Base-by-base conservation (phyloP, 2,888 invertebrate species). In the Rotaria socialis region DNA sequence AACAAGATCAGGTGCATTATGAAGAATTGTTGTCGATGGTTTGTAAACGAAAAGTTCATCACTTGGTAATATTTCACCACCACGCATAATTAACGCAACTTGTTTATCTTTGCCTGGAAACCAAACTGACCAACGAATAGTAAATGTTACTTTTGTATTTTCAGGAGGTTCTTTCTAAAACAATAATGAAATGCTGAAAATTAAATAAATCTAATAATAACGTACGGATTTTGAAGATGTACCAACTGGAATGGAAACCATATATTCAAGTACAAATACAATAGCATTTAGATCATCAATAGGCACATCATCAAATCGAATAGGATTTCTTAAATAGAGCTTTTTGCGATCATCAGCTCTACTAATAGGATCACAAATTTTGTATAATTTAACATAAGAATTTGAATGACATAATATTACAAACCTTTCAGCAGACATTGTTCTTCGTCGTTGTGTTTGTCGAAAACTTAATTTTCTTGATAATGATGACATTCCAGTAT, bases 81-180 rank as follows among this genome's bases (percentile, higher is more conserved):
- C 80, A 47, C 19, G 10, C 43, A 80, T 47, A 47, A n/a, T 47
- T 24, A 80, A 47, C 24, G 80, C 8, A n/a, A 80, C 80, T 80
- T 80, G 80, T 80, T 80, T 80, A 80, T 80, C 80, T 47, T 80
- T 80, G 0, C 80, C 80, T 0, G 92, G 92, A 85, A 89, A 90
- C 91, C 91, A 92, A 0, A 90, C 91, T 24, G 91, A 90, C 92
- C 92, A 92, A 19, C 92, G 89, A 6, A 92, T 87, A 4, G 89
- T 88, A 24, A 89, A 86, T 55, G 87, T 58, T 47, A 74, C 55
- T 56, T 56, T 60, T 2, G 85, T 58, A 60, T 10, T 27, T 56
- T 56, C 85, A 52, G 14, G 7, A n/a, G 85, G 41, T 56, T 55
- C 55, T 43, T 56, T 60, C 56, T 60, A 52, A 50, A 41, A 41